These are phyloP conservation scores for Scomber japonicus DNA, from an alignment of 2,113 vertebrate species.

Conservation along the genomic window DNA sequence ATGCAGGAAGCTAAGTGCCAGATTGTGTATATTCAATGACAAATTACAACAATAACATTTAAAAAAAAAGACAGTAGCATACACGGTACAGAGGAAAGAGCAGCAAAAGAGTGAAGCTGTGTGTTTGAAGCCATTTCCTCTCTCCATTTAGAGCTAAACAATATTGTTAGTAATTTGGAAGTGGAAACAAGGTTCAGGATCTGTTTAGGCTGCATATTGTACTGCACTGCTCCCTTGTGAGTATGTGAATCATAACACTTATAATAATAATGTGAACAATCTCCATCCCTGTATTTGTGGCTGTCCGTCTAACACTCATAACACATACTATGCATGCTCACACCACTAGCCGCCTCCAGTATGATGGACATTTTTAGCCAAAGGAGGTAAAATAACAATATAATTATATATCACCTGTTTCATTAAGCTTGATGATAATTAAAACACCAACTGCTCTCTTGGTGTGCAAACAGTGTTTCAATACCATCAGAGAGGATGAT, in stretches of 20 bases:
- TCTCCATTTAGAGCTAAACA: conserved; percentile 6
- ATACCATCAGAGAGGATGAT: conserved; percentile 6
- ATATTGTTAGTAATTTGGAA: background rate
- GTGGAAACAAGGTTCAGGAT: background rate
- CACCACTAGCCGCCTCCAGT: background rate
- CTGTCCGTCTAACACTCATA: background rate
- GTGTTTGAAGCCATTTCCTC: conserved; percentile 6
- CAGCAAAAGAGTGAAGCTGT: background rate
- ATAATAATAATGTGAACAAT: background rate
- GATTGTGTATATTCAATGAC: background rate
- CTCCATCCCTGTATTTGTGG: background rate
- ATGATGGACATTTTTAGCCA: background rate
- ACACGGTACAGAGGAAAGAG: background rate
- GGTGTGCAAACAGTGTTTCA: background rate
- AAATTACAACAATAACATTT: background rate
- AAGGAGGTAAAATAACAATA: background rate
- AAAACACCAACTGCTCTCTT: conserved; percentile 5
- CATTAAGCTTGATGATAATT: conserved; percentile 1
- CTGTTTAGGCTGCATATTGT: background rate
- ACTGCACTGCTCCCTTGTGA: background rate
- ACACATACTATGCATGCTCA: background rate
- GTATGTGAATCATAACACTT: background rate
- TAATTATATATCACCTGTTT: background rate
- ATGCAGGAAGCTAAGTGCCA: background rate
- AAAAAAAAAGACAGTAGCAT: background rate